Evolutionary conservation across 2,113 vertebrate species (phyloP).

Genomic region (Perca fluviatilis): DNA sequence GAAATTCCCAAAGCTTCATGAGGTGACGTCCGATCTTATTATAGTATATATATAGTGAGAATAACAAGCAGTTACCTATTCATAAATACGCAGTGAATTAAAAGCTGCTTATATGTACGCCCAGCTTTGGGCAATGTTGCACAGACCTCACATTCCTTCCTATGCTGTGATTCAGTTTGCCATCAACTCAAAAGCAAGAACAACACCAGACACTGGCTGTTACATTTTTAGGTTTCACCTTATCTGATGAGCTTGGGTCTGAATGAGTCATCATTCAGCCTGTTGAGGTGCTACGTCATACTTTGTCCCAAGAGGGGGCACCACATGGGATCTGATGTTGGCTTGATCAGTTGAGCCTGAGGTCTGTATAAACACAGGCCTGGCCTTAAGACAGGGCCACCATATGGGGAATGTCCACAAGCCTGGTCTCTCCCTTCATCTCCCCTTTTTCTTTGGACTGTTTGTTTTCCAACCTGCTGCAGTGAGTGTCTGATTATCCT

Average conservation of each 20-base stretch:
- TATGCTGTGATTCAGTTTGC: slow-evolving; percentile 26
- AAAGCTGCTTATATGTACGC: slow-evolving; percentile 21
- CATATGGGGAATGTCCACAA: slow-evolving; percentile 79
- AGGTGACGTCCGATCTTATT: slow-evolving; percentile 63
- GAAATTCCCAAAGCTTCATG: slow-evolving; percentile 63
- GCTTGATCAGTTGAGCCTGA: slow-evolving; percentile 64
- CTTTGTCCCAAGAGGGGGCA: slow-evolving; percentile 32
- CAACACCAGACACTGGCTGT: slow-evolving; percentile 18
- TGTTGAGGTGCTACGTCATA: slow-evolving; percentile 43
- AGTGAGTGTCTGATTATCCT: slow-evolving; percentile 64
- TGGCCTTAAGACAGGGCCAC: slow-evolving; percentile 63
- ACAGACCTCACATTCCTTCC: slow-evolving; percentile 38
- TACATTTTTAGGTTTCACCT: slow-evolving; percentile 29
- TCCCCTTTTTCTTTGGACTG: slow-evolving; percentile 65
- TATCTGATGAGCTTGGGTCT: slow-evolving; percentile 40
- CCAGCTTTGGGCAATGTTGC: slow-evolving; percentile 17
- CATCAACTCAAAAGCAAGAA: slow-evolving; percentile 22
- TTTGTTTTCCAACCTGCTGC: slow-evolving; percentile 84
- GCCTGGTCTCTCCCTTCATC: slow-evolving; percentile 61
- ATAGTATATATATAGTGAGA: slow-evolving; percentile 28
- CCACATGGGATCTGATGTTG: slow-evolving; percentile 62
- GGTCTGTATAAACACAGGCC: slow-evolving; percentile 75
- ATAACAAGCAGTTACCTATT: slow-evolving; percentile 51
- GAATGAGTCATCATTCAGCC: slow-evolving; percentile 34
- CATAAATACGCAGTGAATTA: slow-evolving; percentile 37